These are phyloP conservation scores for Elanus axillaris DNA, from an alignment of 2,113 vertebrate genomes.

Conservation along the genomic window DNA sequence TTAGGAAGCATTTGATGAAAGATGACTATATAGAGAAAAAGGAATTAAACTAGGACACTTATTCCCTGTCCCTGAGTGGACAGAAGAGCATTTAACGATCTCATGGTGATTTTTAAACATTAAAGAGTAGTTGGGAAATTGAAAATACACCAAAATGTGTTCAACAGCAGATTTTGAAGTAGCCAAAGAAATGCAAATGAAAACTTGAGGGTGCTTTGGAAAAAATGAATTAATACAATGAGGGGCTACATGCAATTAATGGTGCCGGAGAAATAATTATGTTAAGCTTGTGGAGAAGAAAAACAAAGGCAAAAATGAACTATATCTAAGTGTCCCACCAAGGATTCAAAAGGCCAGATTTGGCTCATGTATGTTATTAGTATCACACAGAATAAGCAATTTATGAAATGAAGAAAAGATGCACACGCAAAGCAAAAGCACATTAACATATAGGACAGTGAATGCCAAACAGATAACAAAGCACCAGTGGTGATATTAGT, in stretches of 20 bases:
- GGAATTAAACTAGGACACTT: background rate
- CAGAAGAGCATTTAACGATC: background rate
- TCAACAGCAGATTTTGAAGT: background rate
- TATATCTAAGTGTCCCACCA: background rate
- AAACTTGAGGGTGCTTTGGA: background rate
- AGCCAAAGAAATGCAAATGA: background rate
- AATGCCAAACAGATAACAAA: background rate
- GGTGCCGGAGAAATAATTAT: background rate
- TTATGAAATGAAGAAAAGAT: background rate
- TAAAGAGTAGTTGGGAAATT: background rate
- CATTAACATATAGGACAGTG: background rate
- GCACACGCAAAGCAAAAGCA: background rate
- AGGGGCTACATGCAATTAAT: background rate
- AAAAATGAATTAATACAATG: background rate
- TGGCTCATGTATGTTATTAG: background rate
- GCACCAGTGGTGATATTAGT: background rate
- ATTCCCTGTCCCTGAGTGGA: background rate
- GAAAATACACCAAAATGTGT: background rate
- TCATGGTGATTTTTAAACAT: background rate
- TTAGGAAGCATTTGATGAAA: background rate
- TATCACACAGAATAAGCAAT: background rate
- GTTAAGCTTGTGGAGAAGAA: background rate
- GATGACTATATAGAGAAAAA: background rate
- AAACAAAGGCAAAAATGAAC: background rate
- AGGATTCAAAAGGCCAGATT: background rate